Percentiles rank a stretch among this genome's conserved stretches.
phyloP scores from a whole-genome alignment of 2,113 vertebrate species.

The Ptilonorhynchus violaceus region DNA sequence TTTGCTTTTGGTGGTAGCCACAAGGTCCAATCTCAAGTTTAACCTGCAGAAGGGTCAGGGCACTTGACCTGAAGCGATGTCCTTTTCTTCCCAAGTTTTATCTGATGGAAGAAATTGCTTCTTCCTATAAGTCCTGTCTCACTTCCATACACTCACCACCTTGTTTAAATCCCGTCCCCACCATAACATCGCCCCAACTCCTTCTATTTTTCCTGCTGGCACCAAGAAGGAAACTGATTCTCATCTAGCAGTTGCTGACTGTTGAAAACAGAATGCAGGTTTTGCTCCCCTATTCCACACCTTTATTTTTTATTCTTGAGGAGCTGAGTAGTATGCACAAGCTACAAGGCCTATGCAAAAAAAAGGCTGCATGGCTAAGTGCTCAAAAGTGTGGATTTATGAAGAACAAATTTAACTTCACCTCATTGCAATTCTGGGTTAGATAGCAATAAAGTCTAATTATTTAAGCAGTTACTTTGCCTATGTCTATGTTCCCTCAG shows the following conservation, averaged over 20 bases:
- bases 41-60: not conserved
- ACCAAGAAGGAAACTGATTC: not conserved
- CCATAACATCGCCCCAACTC: not conserved
- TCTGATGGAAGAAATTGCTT: not conserved
- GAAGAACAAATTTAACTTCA: slow-evolving; percentile 1
- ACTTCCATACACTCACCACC: not conserved
- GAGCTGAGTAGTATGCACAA: not conserved
- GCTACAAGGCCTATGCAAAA: not conserved
- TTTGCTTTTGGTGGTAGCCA: not conserved
- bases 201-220: not conserved
- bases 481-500: not conserved
- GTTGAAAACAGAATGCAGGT: not conserved
- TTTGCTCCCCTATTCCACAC: not conserved
- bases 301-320: not conserved
- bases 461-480: not conserved
- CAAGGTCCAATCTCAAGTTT: not conserved
- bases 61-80: not conserved
- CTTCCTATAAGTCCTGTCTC: not conserved
- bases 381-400: not conserved
- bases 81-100: not conserved
- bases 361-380: not conserved
- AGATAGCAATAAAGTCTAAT: not conserved
- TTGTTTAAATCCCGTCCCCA: not conserved
- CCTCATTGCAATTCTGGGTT: not conserved
- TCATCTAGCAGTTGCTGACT: not conserved